These are phyloP conservation scores for Serilophus lunatus DNA, from an alignment of 2,113 vertebrate genomes.

Conservation along the genomic window DNA sequence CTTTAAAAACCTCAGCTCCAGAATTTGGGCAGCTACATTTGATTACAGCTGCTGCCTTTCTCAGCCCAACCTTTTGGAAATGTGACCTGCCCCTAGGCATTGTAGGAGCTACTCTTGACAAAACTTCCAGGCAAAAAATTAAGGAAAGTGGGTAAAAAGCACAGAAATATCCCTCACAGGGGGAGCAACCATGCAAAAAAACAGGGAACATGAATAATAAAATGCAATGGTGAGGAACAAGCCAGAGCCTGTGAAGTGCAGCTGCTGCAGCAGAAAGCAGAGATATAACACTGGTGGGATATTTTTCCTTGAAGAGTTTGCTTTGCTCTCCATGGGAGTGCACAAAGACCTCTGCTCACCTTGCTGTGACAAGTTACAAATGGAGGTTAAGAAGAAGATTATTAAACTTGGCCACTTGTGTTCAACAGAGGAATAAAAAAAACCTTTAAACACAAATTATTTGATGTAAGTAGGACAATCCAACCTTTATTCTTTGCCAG, in stretches of 20 bases:
- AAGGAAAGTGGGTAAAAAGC: not conserved
- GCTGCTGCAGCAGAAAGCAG: not conserved
- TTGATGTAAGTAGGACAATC: not conserved
- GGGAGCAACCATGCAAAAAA: not conserved
- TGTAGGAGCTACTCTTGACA: not conserved
- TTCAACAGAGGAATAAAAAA: not conserved
- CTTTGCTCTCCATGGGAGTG: not conserved
- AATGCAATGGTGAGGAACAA: not conserved
- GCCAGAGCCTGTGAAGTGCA: fast-evolving
- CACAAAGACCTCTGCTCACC: not conserved
- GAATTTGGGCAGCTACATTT: not conserved
- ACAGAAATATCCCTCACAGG: not conserved
- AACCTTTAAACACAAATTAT: not conserved
- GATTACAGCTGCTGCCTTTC: not conserved
- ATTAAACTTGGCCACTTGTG: not conserved
- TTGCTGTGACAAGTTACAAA: not conserved
- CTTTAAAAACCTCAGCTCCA: not conserved
- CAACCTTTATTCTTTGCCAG: not conserved
- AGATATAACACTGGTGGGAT: not conserved
- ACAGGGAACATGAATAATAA: not conserved
- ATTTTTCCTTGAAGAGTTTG: not conserved
- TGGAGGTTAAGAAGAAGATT: not conserved
- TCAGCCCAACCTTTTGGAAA: not conserved
- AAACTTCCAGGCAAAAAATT: not conserved
- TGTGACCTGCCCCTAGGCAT: fast-evolving